Conservation (phyloP, 2,113 vertebrate genomes). For the Leucosticte australis region DNA sequence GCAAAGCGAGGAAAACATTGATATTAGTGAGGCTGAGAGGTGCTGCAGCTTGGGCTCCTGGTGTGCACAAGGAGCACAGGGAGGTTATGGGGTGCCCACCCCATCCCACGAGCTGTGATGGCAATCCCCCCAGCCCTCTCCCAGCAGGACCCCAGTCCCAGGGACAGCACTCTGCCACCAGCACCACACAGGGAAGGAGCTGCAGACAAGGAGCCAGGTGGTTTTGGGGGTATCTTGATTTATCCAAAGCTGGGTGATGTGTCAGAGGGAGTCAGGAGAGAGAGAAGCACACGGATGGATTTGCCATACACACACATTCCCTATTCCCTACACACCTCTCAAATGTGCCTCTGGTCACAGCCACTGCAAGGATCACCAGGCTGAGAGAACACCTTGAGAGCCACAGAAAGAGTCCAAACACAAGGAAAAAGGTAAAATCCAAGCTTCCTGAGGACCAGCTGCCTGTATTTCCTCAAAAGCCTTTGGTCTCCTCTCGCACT, state of each 20-base stretch:
- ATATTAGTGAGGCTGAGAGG: not conserved
- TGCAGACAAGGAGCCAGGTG: not conserved
- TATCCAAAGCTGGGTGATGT: not conserved
- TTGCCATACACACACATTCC: not conserved
- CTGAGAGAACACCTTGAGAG: not conserved
- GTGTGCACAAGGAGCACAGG: accelerated
- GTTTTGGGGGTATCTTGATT: accelerated
- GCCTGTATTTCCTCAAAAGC: not conserved
- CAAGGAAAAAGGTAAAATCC: not conserved
- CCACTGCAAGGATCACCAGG: not conserved
- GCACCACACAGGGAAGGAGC: not conserved
- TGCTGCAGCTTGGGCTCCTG: not conserved
- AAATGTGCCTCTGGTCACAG: not conserved
- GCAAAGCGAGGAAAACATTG: not conserved
- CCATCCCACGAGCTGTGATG: accelerated
- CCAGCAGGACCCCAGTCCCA: not conserved
- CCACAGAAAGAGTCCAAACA: not conserved
- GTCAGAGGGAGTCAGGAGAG: not conserved
- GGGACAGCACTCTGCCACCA: not conserved
- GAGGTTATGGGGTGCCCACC: not conserved
- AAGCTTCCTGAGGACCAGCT: not conserved
- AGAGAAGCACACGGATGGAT: not conserved
- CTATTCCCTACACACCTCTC: not conserved
- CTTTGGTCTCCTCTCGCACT: not conserved
- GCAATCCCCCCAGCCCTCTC: accelerated